phyloP scores from a whole-genome alignment of 2,888 invertebrate species.

The Neocrepidodera transversa region DNA sequence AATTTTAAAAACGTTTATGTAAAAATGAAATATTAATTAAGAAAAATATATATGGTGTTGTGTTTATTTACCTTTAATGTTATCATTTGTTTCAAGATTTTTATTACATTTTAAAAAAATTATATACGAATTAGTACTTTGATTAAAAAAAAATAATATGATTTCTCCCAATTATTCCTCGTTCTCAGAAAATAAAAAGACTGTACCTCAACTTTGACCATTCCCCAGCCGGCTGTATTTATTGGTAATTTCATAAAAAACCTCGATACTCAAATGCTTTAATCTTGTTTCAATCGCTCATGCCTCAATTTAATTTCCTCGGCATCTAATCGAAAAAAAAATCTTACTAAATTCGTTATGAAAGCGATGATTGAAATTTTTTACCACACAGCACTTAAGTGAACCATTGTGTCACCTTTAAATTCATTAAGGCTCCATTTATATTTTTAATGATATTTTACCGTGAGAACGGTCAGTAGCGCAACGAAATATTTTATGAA shows the following conservation, averaged over 20 bases:
- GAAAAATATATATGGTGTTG: too few relatives aligned
- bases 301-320: not conserved
- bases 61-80: too few relatives aligned
- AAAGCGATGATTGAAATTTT: slow-evolving; percentile 15
- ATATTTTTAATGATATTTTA: slow-evolving; percentile 21
- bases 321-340: not conserved
- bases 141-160: too few relatives aligned
- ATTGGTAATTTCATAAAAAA: not conserved
- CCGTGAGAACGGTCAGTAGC: slow-evolving; percentile 7
- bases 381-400: not conserved
- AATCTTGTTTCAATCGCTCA: not conserved
- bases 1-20: too few relatives aligned
- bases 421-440: slow-evolving; percentile 22
- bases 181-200: too few relatives aligned
- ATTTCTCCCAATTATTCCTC: too few relatives aligned
- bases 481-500: not conserved
- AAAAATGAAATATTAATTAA: too few relatives aligned
- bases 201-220: too few relatives aligned
- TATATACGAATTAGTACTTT: too few relatives aligned
- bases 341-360: slow-evolving; percentile 1
- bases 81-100: too few relatives aligned
- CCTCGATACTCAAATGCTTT: not conserved
- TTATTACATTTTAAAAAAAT: too few relatives aligned
- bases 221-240: too few relatives aligned
- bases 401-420: slow-evolving; percentile 17